These are phyloP conservation scores for Drosophila seguyi DNA, from an alignment of 1,140 invertebrate species.

Conservation along the genomic window DNA sequence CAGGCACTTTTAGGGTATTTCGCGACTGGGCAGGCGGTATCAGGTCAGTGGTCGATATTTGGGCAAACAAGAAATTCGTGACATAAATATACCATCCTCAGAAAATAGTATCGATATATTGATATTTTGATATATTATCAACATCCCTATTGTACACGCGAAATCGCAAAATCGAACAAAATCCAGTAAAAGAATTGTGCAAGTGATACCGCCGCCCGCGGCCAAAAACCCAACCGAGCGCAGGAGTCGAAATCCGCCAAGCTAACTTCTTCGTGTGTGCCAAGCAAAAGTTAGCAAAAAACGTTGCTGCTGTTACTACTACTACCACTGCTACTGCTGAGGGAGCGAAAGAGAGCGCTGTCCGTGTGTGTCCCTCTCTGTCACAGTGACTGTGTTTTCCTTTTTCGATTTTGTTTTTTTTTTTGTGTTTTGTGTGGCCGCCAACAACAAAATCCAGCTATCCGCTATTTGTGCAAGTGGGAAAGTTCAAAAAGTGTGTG, in stretches of 20 bases:
- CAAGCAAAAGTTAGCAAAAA: slow-evolving; percentile 16
- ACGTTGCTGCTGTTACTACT: slow-evolving; percentile 19
- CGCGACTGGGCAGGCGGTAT: neutral
- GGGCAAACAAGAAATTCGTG: too few relatives aligned
- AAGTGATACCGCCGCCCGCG: slow-evolving; percentile 40
- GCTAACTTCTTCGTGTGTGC: slow-evolving; percentile 9
- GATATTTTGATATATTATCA: too few relatives aligned
- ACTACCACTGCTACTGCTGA: slow-evolving; percentile 15
- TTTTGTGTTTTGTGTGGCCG: slow-evolving; percentile 13
- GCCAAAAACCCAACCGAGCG: slow-evolving; percentile 30
- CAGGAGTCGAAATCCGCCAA: slow-evolving; percentile 15
- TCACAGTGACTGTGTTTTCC: slow-evolving; percentile 44
- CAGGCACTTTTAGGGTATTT: neutral
- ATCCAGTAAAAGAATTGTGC: slow-evolving; percentile 53
- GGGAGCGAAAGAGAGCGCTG: slow-evolving; percentile 23
- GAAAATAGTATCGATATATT: too few relatives aligned
- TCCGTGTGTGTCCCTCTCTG: slow-evolving; percentile 30
- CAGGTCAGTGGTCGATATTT: neutral
- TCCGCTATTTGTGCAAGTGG: slow-evolving; percentile 42
- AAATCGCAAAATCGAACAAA: slow-evolving; percentile 53
- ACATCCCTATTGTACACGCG: slow-evolving; percentile 63
- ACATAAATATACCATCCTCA: too few relatives aligned
- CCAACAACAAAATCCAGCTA: slow-evolving; percentile 39
- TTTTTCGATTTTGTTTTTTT: slow-evolving; percentile 39
- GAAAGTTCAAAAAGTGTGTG: slow-evolving; percentile 40